Base-by-base conservation (phyloP, 1,140 invertebrate genomes). In the Lerema accius region DNA sequence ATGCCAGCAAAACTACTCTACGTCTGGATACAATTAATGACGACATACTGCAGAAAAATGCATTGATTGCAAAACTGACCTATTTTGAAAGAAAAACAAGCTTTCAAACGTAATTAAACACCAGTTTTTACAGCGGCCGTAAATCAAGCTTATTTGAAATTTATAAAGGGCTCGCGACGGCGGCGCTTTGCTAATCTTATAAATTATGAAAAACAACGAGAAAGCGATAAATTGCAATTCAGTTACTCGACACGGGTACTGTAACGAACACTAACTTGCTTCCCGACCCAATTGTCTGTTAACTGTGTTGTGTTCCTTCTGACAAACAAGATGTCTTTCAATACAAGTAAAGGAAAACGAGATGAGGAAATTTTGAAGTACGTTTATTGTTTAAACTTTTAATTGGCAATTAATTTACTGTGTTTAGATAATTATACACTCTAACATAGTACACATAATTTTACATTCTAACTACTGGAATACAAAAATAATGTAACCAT, bases 171-270 rank as follows among this genome's bases (percentile, higher is more conserved):
- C 58, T 71, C 62, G 71, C 70, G 67, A 70, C 69, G 70, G 65
- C 72, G 67, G 46, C 70, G 63, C 69, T 71, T 58, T 51, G 68
- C 69, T 84, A 79, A 82, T 82, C 79, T 82, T 79, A 82, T 82
- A 81, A 86, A 86, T 86, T 80, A 84, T 84, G 80, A 83, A 84
- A 80, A 82, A 84, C 76, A 81, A 83, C 71, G 76, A 77, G 71
- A 73, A 81, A 79, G 79, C 78, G 53, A 82, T 86, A 84, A 85
- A 86, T 84, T 79, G 78, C 79, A 77, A 73, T 82, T 76, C 77
- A 71, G 80, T 76, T 73, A 83, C 72, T 69, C 75, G 78, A 82
- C 67, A 71, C 78, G 70, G 69, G 59, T 48, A 40, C 49, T 48
- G 65, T 72, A 76, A 76, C 71, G 69, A 76, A 69, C 63, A 51